Base-by-base conservation (phyloP, 2,113 vertebrate genomes). In the Rhinogobius similis region DNA sequence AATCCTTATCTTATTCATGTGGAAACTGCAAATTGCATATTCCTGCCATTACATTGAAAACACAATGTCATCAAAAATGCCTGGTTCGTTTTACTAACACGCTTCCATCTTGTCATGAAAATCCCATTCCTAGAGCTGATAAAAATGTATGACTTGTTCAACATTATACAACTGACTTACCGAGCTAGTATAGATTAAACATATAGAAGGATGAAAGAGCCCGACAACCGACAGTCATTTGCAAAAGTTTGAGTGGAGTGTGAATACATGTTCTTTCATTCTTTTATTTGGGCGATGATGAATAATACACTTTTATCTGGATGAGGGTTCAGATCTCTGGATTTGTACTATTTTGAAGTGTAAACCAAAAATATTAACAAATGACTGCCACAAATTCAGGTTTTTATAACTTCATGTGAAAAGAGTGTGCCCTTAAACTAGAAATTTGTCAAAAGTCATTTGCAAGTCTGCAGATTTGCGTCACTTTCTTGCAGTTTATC, bases 1-100 rank as follows among this genome's bases (percentile, higher is more conserved):
- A 11, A 36, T 44, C 76, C 32, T 65, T 65, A 68, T 74, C 68
- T 26, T 8, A 78, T 55, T n/a, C 67, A 13, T 70, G 27, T 12
- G 59, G 50, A 69, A 39, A 36, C 65, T 71, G 39, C 20, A n/a
- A 5, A 53, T 59, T 46, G 66, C 24, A 67, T 74, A 23, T 63
- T 21, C 20, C 65, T 46, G 59, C 55, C 36, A 39, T 64, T 44
- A 67, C 38, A 72, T 27, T 18, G 16, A 36, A 61, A 61, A n/a
- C 58, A 61, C 58, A 38, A n/a, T 61, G 58, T 61, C 58, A 61
- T 61, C 36, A 24, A 43, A 63, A 61, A 61, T 8, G 13, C 21
- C 12, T 41, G 2, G 39, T 43, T 63, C 32, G 38, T 41, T 63
- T 43, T 23, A 24, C 39, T 63, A 63, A 24, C 39, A 63, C n/a